Evolutionary conservation across 2,113 vertebrate genomes (phyloP), one percentile per base, ranked within the genome.

Genomic region (Craseonycteris thonglongyai): DNA sequence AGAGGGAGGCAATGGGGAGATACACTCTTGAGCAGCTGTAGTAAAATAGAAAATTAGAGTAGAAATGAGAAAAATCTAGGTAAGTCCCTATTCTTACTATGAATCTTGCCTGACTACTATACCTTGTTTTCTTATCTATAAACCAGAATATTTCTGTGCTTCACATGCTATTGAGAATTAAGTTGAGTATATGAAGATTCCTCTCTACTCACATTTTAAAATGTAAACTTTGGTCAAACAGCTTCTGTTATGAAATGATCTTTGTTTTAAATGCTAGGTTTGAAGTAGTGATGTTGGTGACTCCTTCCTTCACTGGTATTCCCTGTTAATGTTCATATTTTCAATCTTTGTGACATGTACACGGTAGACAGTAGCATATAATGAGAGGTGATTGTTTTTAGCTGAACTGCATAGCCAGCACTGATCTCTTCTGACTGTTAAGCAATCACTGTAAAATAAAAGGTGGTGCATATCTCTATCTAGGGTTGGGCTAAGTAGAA

Each of bases 261-360:
- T 94, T 88, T 74, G 71, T 93, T 94, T 96, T 89, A 38, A 78
- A 63, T 76, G 16, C 75, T 94, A 88, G 83, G 14, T 68, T 89
- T 86, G 22, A 74, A 68, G 56, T 91, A 80, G 38, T 71, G 38
- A 61, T 63, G 13, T 75, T 75, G 61, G 33, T 83, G 66, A 69
- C 9, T 88, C 22, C 35, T 40, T 66, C 84, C 22, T 76, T 94
- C 78, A 47, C 10, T 88, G 19, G 15, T 83, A 87, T 87, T 94
- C 86, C 40, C 18, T 95, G 56, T 87, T 86, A 80, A 89, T 10
- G 22, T 87, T 86, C 75, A 89, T 10, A 18, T 89, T 93, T 96
- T 89, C 91, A 82, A 66, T 79, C 68, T 94, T 94, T 28, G n/a
- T 87, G 68, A 85, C 51, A 47, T 69, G 94, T 96, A 74, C 22